Evolutionary conservation across 2,888 invertebrate genomes (phyloP), one percentile per base, ranked within the genome.

Genomic region (Ophion slaviceki): DNA sequence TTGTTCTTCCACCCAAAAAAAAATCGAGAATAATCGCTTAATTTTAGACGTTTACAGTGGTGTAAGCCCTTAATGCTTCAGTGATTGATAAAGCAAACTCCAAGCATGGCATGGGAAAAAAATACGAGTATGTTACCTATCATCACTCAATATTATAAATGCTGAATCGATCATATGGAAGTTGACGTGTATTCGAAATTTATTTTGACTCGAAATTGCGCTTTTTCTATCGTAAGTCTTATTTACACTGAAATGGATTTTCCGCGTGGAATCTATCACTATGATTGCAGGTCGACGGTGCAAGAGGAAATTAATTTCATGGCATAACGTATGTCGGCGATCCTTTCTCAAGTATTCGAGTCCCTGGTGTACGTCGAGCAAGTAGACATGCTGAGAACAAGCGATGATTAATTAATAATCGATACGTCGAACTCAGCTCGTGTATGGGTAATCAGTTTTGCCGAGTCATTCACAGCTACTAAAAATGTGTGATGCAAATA

Each of bases 321-420:
- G 45, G 20, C 24, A 45, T 47, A 45, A 45, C 11, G 40, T 68
- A 45, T 68, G 24, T 20, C 20, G 68, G 17, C 17, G 14, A 70
- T 53, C 28, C 47, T 53, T 70, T 3, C 70, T 28, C 47, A 3
- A 70, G 53, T 70, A 70, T 47, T 32, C 47, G 28, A 53, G 32
- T 28, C 7, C 28, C 47, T 53, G 47, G 70, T 53, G 70, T 28
- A 32, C 45, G 24, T 14, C 24, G 47, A 24, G 28, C 28, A 47
- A 47, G 53, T 57, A 70, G 47, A 47, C 70, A 70, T 28, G 70
- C 70, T 70, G 53, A 70, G 28, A 61, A 61, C 61, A 61, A 24
- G 53, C 14, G 53, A 77, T 77, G 64, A 67, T 77, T 77, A 77
- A 77, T 77, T 66, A 77, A 77, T 47, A 77, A 67, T 77, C 14